Base-by-base conservation (phyloP, 1,140 invertebrate species). In the Drosophila willistoni region DNA sequence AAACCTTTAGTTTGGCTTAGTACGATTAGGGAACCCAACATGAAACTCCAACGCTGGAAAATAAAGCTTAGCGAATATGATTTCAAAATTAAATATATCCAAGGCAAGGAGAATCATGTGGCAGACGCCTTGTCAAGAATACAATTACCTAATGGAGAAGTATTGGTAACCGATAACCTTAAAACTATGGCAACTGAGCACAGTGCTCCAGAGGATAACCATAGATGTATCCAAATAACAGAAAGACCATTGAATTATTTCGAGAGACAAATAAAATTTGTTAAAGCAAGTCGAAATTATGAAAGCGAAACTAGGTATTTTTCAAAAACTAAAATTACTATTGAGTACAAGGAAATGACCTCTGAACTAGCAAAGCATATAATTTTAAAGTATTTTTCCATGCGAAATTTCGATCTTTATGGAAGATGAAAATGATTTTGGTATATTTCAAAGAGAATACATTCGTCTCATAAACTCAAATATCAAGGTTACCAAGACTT, bases 71-170 rank as follows among this genome's bases (percentile, higher is more conserved):
- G 47, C 19, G 19, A 54, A 19, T 54, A 22, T 12, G 54, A 56
- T 13, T 56, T 56, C 29, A n/a, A 56, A 7, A 66, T 41, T 29
- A 34, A 44, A 57, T 17, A 65, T 55, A 56, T 51, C 19, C 29
- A 57, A 57, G n/a, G 33, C 7, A 59, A 59, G 7, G 19, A 59
- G n/a, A 59, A 54, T 22, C 19, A 54, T 54, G 54, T 56, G 3
- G 22, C 54, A 7, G 54, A 56, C 19, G 54, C 54, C 29, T 29
- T 29, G 29, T 29, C 29, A 6, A 7, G 29, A 29, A 29, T 29
- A 29, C 29, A 29, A 25, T 25, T 25, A 25, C 25, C 25, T 2
- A 25, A 25, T 25, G 25, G 3, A 25, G 25, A 25, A 4, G 25
- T 9, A 12, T 55, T 33, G 22, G 12, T n/a, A n/a, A n/a, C n/a